Evolutionary conservation across 2,888 invertebrate genomes (phyloP), one percentile per base, ranked within the genome.

Genomic region (Buathra laborator): DNA sequence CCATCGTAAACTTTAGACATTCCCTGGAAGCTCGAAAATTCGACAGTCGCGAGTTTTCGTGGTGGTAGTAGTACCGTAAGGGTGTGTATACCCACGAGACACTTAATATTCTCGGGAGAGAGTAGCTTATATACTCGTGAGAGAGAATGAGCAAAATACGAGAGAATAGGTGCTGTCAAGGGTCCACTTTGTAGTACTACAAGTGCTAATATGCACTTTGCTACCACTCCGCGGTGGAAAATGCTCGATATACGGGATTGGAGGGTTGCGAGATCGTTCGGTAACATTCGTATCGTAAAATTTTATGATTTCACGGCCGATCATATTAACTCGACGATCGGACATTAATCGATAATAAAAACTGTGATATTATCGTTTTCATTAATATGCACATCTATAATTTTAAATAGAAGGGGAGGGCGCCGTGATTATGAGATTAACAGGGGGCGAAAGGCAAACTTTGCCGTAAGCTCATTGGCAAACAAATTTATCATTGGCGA

Each of bases 201-300:
- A 53, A 62, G 74, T 68, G 68, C 68, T 74, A 74, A 48, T 68
- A 59, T 74, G 74, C 64, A 51, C 62, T 81, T 75, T 62, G 19
- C 51, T 75, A n/a, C 16, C 68, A 59, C 67, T n/a, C 53, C 37
- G 16, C 44, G 14, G 19, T 32, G 12, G 16, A 12, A 71, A 16
- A 46, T 51, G 16, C 32, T 67, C n/a, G 6, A 56, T 37, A n/a
- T 29, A 32, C 32, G 24, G 37, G 32, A 7, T 24, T 29, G 1
- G 14, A 64, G 24, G 16, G 24, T 24, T 24, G 24, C 24, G 3
- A 24, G 24, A 53, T 48, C 9, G 53, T 74, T 64, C 19, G 6
- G 62, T 19, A 62, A 74, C 62, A 9, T 29, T 75, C 19, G 51
- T 74, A 44, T 64, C 78, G 16, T 32, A 19, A 37, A 16, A 48